Conservation (phyloP, 2,797 vertebrate genomes). For the Naso thynnoides region DNA sequence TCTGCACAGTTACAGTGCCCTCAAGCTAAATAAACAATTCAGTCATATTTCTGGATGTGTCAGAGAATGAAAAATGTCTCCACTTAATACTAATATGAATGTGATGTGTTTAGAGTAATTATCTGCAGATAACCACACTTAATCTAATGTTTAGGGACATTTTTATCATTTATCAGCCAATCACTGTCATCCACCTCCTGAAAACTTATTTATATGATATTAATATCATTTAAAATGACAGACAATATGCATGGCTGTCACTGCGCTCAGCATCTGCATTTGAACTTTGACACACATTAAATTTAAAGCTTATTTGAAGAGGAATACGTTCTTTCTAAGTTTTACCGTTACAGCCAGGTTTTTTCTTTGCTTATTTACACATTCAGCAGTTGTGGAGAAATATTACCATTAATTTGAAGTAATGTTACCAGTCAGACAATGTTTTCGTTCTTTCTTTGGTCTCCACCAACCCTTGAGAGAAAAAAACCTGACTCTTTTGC, state of each 20-base stretch:
- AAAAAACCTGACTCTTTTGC: no score
- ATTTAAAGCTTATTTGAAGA: neutral
- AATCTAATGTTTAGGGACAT: neutral
- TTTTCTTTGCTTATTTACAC: no score
- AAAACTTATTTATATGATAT: neutral
- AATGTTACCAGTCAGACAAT: no score
- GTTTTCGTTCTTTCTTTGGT: no score
- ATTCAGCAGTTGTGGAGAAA: no score
- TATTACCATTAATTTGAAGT: no score
- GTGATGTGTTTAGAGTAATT: conserved; percentile 14
- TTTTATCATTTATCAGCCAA: conserved; percentile 8
- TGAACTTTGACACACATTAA: conserved; percentile 4
- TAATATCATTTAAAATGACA: neutral
- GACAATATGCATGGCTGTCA: neutral
- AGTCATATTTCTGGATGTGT: conserved; percentile 22
- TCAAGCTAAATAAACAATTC: conserved; percentile 1
- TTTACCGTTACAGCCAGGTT: no score
- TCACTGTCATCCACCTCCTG: neutral
- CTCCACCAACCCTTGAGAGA: no score
- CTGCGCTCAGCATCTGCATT: neutral
- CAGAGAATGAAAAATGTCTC: neutral
- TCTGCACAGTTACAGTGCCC: conserved; percentile 20
- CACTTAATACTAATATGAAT: neutral
- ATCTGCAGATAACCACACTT: conserved; percentile 8
- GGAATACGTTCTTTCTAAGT: no score